Conservation (phyloP, 2,113 vertebrate species). For the Cebidichthys violaceus region DNA sequence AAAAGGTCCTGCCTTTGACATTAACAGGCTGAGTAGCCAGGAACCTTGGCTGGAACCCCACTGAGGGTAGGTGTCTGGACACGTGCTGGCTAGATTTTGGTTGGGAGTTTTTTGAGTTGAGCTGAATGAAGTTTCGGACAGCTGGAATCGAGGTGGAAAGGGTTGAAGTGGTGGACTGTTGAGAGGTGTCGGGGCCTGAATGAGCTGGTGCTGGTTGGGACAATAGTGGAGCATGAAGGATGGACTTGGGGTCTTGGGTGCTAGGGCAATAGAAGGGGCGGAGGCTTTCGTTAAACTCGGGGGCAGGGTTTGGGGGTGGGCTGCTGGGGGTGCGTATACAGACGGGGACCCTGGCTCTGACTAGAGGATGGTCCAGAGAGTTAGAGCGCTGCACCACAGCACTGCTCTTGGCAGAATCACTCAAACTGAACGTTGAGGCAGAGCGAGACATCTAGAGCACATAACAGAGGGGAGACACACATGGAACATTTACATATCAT, state of each 20-base stretch:
- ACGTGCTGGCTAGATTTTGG: slow-evolving; percentile 16
- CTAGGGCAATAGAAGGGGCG: background rate
- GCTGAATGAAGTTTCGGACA: slow-evolving; percentile 6
- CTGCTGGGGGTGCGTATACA: slow-evolving; percentile 77
- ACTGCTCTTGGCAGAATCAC: slow-evolving; percentile 80
- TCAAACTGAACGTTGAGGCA: slow-evolving; percentile 86
- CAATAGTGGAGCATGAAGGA: slow-evolving; percentile 50
- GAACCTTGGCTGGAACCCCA: slow-evolving; percentile 29
- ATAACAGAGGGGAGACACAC: slow-evolving; percentile 66
- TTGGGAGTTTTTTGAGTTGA: slow-evolving; percentile 12
- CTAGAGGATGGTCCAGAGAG: slow-evolving; percentile 84
- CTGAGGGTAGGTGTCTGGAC: slow-evolving; percentile 15
- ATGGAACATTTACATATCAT: slow-evolving; percentile 45
- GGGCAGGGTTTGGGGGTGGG: slow-evolving; percentile 54
- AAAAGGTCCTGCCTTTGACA: slow-evolving; percentile 33
- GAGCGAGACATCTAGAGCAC: slow-evolving; percentile 87
- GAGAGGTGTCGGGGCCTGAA: slow-evolving; percentile 35
- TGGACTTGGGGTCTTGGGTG: slow-evolving; percentile 63
- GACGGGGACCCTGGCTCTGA: slow-evolving; percentile 77
- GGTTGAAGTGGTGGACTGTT: slow-evolving; percentile 8
- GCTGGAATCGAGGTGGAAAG: slow-evolving; percentile 2
- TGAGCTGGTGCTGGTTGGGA: slow-evolving; percentile 35
- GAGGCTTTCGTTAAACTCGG: slow-evolving; percentile 29
- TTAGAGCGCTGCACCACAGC: slow-evolving; percentile 85
- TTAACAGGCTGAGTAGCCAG: slow-evolving; percentile 3